Percentiles rank a stretch among this genome's conserved stretches.
Evolutionary conservation across 1,140 invertebrate species (phyloP).

Genomic region (Wasmannia auropunctata): DNA sequence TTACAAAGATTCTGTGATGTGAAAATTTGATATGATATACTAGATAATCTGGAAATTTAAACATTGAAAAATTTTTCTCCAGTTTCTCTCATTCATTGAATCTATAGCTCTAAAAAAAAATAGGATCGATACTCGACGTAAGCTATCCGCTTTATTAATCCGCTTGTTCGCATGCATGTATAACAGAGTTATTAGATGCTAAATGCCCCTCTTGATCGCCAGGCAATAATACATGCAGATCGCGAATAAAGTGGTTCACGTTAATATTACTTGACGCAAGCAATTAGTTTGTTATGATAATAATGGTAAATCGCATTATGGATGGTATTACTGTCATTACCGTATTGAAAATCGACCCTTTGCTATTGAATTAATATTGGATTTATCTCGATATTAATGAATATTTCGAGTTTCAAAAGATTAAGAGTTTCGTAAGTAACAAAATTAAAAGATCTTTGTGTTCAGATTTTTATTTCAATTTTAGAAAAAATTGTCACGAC

Average conservation of each 20-base stretch:
- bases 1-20: not conserved
- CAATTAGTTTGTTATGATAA: slow-evolving; percentile 46
- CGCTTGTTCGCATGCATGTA: not conserved
- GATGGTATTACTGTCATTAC: slow-evolving; percentile 20
- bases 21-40: slow-evolving; percentile 2
- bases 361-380: not conserved
- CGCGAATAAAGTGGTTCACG: slow-evolving; percentile 39
- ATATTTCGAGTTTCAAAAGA: not conserved
- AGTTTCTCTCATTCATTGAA: not conserved
- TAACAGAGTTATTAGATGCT: slow-evolving; percentile 24
- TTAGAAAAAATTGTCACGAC: not conserved
- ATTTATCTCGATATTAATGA: not conserved
- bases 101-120: not conserved
- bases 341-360: slow-evolving; percentile 23
- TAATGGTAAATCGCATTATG: slow-evolving; percentile 33
- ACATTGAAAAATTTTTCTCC: not conserved
- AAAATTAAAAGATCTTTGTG: not conserved
- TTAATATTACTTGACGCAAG: slow-evolving; percentile 44
- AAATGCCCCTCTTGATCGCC: slow-evolving; percentile 27
- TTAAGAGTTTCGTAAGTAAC: not conserved
- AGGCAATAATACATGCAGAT: slow-evolving; percentile 20
- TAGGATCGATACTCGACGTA: not conserved
- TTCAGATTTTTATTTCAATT: not conserved
- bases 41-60: not conserved
- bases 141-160: slow-evolving; percentile 36